phyloP scores from a whole-genome alignment of 2,797 vertebrate genomes.

The Yasuhikotakia modesta region DNA sequence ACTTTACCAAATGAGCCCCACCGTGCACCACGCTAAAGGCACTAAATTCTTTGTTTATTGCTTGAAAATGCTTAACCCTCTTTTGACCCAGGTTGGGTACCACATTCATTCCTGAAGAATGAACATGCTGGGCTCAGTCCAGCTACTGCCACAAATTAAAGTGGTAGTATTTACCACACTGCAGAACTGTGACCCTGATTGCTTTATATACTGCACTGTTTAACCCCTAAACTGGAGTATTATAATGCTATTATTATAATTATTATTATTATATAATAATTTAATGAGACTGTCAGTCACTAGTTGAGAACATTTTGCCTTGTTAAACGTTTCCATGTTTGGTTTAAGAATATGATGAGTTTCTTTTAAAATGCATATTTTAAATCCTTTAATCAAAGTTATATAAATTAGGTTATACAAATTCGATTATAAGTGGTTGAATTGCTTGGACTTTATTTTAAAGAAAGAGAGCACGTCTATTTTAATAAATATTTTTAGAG shows the following conservation, averaged over 20 bases:
- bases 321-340: too few relatives aligned
- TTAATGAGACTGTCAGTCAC: too few relatives aligned
- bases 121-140: slow-evolving; percentile 32
- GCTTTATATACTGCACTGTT: background rate
- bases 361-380: too few relatives aligned
- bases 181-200: background rate
- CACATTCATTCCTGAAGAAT: slow-evolving; percentile 1
- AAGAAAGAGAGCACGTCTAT: background rate
- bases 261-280: too few relatives aligned
- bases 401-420: too few relatives aligned
- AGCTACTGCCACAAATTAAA: slow-evolving; percentile 5
- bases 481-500: background rate
- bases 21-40: slow-evolving; percentile 7
- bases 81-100: slow-evolving; percentile 48
- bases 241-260: background rate
- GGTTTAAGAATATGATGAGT: too few relatives aligned
- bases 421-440: too few relatives aligned
- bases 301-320: too few relatives aligned
- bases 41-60: slow-evolving; percentile 55
- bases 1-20: slow-evolving; percentile 14
- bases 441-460: background rate
- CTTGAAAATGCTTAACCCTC: slow-evolving; percentile 56
- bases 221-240: background rate
- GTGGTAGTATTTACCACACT: background rate
- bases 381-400: too few relatives aligned